phyloP scores from a whole-genome alignment of 2,113 vertebrate species.

The Tringa solitaria region DNA sequence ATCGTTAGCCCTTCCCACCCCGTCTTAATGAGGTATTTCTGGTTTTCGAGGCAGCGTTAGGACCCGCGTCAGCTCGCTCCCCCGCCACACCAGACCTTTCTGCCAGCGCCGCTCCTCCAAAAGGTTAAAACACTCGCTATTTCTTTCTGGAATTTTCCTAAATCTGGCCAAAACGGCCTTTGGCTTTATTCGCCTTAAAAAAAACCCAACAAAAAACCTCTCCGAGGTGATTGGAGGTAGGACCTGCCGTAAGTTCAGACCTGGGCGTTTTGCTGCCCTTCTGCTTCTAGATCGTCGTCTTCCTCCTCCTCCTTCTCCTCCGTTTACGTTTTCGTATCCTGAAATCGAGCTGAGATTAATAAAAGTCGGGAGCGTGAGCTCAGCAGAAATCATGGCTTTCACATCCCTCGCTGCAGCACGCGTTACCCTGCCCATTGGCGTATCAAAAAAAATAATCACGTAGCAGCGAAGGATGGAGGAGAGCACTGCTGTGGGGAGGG shows the following conservation, averaged over 20 bases:
- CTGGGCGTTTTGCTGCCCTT: not conserved
- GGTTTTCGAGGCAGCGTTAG: fast-evolving
- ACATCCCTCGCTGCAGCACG: not conserved
- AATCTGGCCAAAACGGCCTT: not conserved
- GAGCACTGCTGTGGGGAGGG: not conserved
- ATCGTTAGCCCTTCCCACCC: not conserved
- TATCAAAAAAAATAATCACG: not conserved
- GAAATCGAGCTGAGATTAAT: not conserved
- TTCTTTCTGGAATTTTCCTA: constrained; percentile 42
- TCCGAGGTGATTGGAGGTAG: not conserved
- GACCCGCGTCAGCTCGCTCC: not conserved
- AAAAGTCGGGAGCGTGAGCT: constrained; percentile 18
- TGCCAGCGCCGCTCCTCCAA: not conserved
- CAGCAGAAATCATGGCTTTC: constrained; percentile 51
- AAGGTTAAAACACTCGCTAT: not conserved
- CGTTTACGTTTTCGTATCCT: not conserved
- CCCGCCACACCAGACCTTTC: not conserved
- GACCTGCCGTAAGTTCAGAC: not conserved
- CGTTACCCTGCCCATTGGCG: not conserved
- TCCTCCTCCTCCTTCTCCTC: not conserved
- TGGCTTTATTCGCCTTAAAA: not conserved
- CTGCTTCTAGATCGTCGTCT: not conserved
- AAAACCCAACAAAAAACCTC: not conserved
- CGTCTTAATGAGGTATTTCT: not conserved
- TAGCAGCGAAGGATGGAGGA: not conserved